Percentiles rank a stretch among this genome's conserved stretches.
These are phyloP conservation scores for Forbesichthys papilliferus DNA, from an alignment of 2,113 vertebrate genomes.

Conservation along the genomic window DNA sequence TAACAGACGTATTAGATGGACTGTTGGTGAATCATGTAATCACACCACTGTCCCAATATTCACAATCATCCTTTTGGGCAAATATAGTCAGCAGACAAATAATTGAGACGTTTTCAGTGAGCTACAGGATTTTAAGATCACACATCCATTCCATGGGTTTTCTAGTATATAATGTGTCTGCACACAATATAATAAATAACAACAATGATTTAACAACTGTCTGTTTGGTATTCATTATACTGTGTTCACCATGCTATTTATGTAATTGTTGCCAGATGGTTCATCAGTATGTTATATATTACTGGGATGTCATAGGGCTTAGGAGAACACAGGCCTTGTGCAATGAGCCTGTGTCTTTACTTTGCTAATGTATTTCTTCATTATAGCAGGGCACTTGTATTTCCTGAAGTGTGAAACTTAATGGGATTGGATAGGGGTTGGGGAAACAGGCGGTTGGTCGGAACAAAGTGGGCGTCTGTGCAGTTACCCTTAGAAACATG, in stretches of 20 bases:
- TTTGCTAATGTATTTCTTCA: slow-evolving; percentile 64
- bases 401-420: slow-evolving; percentile 66
- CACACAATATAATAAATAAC: slow-evolving; percentile 1
- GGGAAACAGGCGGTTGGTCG: slow-evolving; percentile 44
- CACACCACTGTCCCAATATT: not conserved
- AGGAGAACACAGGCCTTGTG: slow-evolving; percentile 39
- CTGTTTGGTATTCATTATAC: slow-evolving; percentile 1
- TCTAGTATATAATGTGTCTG: no score
- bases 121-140: not conserved
- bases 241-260: slow-evolving; percentile 10
- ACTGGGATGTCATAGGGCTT: slow-evolving; percentile 23
- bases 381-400: slow-evolving; percentile 53
- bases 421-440: slow-evolving; percentile 64
- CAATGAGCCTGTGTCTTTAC: slow-evolving; percentile 44
- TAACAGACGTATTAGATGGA: not conserved
- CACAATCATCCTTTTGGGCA: not conserved
- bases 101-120: not conserved
- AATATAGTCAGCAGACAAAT: not conserved
- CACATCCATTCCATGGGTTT: not conserved
- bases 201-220: slow-evolving; percentile 19
- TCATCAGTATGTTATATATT: slow-evolving; percentile 1
- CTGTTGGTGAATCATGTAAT: not conserved
- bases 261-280: slow-evolving; percentile 18
- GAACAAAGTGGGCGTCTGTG: slow-evolving; percentile 48
- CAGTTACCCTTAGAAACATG: slow-evolving; percentile 36